Base-by-base conservation (phyloP, 2,888 invertebrate species). In the Diloba caeruleocephala region DNA sequence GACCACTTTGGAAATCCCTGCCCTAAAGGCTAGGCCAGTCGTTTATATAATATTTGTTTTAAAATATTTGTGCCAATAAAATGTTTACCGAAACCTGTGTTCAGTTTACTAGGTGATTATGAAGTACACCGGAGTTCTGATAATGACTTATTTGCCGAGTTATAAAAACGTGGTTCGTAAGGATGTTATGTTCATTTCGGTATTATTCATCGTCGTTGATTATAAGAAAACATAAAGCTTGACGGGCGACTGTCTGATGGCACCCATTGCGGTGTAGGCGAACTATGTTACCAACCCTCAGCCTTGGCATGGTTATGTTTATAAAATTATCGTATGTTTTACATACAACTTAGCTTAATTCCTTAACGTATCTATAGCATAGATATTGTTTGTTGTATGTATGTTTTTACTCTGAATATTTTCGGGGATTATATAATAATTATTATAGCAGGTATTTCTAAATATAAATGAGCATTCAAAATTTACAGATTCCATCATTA, bases 121-220 rank as follows among this genome's bases (percentile, higher is more conserved):
- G 81, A 71, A 73, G 76, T 78, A 80, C 79, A 82, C 75, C 74
- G 69, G 73, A 79, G 71, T 79, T 79, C 78, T 79, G 78, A 84
- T 86, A 86, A 86, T 87, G 84, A 84, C 82, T 87, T 87, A 86
- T 87, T 85, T 83, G 81, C 79, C 46, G 76, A 82, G 87, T 84
- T 83, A 79, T 88, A 88, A 89, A 89, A 85, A 84, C 72, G 71
- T 62, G 65, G 67, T 61, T 69, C 71, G 71, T 76, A 68, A 72
- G 78, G 63, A 76, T 84, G 86, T 87, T 85, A 88, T 84, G 82
- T 85, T 86, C 82, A 84, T 84, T 84, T 73, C 77, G 65, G 74
- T 76, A 79, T 82, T 84, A 84, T 85, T 87, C 82, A 85, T 83
- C 81, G 78, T 78, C 78, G 76, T 79, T 78, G 78, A 84, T 86